Conservation (phyloP, 2,797 vertebrate species). For the Neosilurus mollespiculum region DNA sequence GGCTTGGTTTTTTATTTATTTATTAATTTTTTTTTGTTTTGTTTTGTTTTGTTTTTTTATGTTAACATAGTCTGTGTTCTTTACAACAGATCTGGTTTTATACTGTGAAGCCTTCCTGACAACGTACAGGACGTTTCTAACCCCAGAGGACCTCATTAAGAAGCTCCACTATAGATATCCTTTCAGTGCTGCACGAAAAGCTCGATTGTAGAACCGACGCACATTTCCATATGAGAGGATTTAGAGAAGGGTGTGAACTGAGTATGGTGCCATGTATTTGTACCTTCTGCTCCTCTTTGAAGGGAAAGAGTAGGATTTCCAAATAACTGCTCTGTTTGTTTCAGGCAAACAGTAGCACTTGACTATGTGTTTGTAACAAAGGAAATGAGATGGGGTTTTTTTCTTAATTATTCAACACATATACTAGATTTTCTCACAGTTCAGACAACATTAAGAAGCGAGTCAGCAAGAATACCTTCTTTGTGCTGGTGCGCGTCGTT, state of each 20-base stretch:
- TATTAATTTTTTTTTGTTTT: background rate
- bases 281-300: background rate
- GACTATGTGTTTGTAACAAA: background rate
- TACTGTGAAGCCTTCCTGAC: conserved; percentile 92
- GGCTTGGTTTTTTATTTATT: background rate
- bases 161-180: conserved; percentile 94
- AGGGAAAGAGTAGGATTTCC: background rate
- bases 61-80: conserved; percentile 32
- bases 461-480: conserved; percentile 98
- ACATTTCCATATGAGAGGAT: conserved; percentile 32
- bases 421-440: conserved; percentile 93
- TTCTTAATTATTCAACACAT: conserved; percentile 84
- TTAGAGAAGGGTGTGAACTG: background rate
- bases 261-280: background rate
- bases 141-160: conserved; percentile 83
- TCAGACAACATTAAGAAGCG: conserved; percentile 92
- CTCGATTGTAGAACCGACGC: background rate
- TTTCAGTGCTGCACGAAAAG: conserved; percentile 55
- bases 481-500: conserved; percentile 94
- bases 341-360: background rate
- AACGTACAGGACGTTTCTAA: conserved; percentile 90
- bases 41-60: background rate
- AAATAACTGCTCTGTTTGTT: background rate
- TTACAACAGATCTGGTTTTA: conserved; percentile 77
- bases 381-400: background rate